Evolutionary conservation across 2,888 invertebrate species (phyloP).

Genomic region (Mongoloraphidia duomilia): DNA sequence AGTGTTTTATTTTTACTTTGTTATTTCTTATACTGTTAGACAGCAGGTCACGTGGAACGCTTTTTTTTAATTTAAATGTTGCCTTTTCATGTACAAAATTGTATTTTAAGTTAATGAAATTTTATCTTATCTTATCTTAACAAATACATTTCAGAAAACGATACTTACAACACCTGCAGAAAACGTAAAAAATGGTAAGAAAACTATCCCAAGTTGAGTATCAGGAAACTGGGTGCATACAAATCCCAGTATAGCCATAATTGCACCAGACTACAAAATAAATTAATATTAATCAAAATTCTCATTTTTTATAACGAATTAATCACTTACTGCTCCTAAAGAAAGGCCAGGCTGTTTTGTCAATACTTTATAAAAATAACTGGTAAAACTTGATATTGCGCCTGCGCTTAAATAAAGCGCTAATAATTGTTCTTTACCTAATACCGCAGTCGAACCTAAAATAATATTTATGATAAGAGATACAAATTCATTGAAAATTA

Average conservation of each 20-base stretch:
- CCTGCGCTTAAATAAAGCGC: constrained; percentile 83
- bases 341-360: constrained; percentile 60
- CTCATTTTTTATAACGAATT: constrained; percentile 1
- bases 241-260: constrained; percentile 78
- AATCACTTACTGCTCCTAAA: constrained; percentile 74
- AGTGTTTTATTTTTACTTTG: too few species aligned
- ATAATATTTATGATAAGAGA: constrained; percentile 13
- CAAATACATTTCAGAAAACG: constrained; percentile 1
- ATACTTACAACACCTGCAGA: constrained; percentile 65
- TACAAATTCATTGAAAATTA: not conserved
- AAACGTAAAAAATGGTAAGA: constrained; percentile 80
- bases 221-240: constrained; percentile 83
- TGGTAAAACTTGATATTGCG: constrained; percentile 71
- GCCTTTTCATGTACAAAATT: too few species aligned
- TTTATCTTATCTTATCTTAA: too few species aligned
- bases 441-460: constrained; percentile 48
- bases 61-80: too few species aligned
- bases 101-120: too few species aligned
- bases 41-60: too few species aligned
- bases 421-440: constrained; percentile 86
- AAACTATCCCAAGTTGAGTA: constrained; percentile 72
- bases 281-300: constrained; percentile 14
- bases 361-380: constrained; percentile 64
- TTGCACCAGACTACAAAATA: constrained; percentile 76
- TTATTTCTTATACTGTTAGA: too few species aligned